Conservation (phyloP, 2,888 invertebrate genomes). For the Acheta domesticus region DNA sequence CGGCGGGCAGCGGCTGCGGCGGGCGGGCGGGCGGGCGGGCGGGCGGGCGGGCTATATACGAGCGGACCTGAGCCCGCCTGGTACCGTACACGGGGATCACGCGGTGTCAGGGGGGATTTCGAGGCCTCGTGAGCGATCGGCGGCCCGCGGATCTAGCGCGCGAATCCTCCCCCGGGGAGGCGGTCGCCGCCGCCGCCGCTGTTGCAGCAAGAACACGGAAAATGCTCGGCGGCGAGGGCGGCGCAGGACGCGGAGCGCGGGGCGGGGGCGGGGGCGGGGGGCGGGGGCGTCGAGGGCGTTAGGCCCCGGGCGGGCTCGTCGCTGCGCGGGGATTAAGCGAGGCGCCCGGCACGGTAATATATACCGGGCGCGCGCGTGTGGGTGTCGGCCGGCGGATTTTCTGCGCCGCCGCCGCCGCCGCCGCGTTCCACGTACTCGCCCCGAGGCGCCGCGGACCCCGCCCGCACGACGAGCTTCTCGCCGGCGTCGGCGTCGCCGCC, state of each 20-base stretch:
- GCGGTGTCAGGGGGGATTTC: conserved; percentile 29
- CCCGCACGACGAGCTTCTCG: too few relatives aligned
- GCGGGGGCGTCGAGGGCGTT: background rate
- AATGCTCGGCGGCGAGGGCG: background rate
- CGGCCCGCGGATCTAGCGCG: conserved; percentile 18
- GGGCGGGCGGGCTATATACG: background rate
- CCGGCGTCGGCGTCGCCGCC: too few relatives aligned
- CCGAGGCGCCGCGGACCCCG: background rate
- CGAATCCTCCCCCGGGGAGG: background rate
- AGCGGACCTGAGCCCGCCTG: conserved; percentile 21
- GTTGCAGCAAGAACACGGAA: conserved; percentile 7
- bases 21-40: background rate
- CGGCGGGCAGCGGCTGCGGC: background rate
- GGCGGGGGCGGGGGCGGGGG: too few relatives aligned
- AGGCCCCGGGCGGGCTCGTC: conserved; percentile 6
- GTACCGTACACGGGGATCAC: conserved; percentile 26
- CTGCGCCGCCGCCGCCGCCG: background rate
- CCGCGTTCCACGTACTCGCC: background rate
- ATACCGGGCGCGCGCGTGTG: background rate
- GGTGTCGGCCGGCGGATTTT: background rate
- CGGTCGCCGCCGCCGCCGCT: background rate
- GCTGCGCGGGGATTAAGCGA: background rate
- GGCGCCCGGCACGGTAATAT: conserved; percentile 11
- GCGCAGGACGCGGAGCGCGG: too few relatives aligned
- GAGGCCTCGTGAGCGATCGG: conserved; percentile 29